Evolutionary conservation across 2,113 vertebrate genomes (phyloP), one percentile per base, ranked within the genome.

Genomic region (Rattus rattus): DNA sequence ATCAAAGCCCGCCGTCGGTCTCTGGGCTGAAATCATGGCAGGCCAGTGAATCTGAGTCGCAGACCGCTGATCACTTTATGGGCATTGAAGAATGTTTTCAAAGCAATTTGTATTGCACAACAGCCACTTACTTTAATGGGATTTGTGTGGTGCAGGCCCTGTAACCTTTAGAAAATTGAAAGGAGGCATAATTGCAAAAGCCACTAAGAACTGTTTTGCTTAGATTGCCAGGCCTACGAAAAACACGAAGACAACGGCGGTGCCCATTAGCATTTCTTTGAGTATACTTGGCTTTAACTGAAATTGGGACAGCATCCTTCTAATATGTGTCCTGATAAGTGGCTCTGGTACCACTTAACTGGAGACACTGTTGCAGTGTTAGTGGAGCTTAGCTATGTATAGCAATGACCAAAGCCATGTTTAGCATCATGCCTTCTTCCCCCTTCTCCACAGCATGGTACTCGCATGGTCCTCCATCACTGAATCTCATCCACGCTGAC

Each of bases 61-160:
- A 93, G 92, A 94, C 97, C 5, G 77, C 93, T 67, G 94, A 96
- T 92, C 91, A 88, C 87, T 98, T 98, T 96, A 97, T 81, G 93
- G 96, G 94, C 94, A 70, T 17, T 75, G 95, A 96, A 96, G 96
- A 97, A 96, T 95, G 96, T 98, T 97, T 96, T 97, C 96, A 97
- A 97, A 97, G 95, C 91, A 92, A 94, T 88, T 94, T 94, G 30
- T 63, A 81, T 94, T 96, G 92, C 96, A 97, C 96, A 98, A 97
- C 97, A 96, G 70, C 97, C 92, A 97, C 97, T 98, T 98, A 98
- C 80, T 97, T 97, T 98, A 98, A 97, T 98, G 97, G 97, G 98
- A 97, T 98, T 97, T 97, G 94, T 98, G 95, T 95, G 96, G 95
- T 90, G 92, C 94, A 9, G 95, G 84, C 93, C 90, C 97, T 79